Conservation (phyloP, 2,113 vertebrate species). For the Henicopernis longicauda region DNA sequence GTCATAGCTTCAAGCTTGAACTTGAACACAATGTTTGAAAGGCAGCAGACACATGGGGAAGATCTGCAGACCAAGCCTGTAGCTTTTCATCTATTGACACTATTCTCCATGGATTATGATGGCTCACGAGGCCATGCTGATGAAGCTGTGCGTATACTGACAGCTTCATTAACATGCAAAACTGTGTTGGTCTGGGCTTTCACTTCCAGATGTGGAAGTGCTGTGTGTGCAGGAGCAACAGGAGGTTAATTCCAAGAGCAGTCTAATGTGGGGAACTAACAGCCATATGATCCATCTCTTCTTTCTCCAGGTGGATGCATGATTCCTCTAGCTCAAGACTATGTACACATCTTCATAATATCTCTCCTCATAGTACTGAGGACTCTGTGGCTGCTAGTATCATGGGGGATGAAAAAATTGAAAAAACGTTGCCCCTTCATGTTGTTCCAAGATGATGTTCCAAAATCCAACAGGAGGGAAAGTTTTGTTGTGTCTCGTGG, state of each 20-base stretch:
- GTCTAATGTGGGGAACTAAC: neutral
- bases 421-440: neutral
- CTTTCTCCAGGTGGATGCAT: neutral
- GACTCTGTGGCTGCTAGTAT: neutral
- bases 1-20: neutral
- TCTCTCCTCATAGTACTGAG: neutral
- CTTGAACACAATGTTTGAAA: neutral
- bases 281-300: neutral
- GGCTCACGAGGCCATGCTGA: rapidly evolving
- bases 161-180: neutral
- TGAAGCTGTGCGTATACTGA: neutral
- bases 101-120: neutral
- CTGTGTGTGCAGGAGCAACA: neutral
- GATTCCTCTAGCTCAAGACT: neutral
- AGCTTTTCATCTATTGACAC: neutral
- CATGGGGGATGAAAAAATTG: neutral
- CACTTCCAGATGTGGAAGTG: neutral
- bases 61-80: neutral
- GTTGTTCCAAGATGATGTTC: neutral
- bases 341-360: neutral
- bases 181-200: neutral
- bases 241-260: neutral
- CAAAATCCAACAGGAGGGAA: neutral
- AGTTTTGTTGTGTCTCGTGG: neutral
- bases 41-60: neutral